Evolutionary conservation across 2,797 vertebrate genomes (phyloP).

Genomic region (Lepidocolaptes lacrymiger): DNA sequence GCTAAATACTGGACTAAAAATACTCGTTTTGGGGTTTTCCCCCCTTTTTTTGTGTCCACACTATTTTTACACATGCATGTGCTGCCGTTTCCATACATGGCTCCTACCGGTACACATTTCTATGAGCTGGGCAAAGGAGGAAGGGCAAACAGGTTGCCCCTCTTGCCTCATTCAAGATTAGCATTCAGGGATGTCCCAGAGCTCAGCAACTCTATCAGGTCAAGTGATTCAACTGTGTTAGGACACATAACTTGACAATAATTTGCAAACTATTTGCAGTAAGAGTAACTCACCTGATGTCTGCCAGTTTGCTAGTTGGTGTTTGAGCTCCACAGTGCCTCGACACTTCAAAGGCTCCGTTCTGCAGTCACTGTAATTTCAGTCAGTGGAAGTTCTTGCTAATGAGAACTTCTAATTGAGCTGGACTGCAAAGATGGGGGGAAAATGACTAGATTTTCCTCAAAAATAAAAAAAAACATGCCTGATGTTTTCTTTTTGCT

Average conservation of each 20-base stretch:
- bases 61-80: not conserved
- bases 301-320: not conserved
- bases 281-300: too few relatives aligned
- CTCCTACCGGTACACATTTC: not conserved
- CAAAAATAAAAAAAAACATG: too few relatives aligned
- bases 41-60: not conserved
- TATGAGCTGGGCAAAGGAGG: not conserved
- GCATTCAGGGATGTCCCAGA: not conserved
- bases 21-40: accelerated
- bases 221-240: not conserved
- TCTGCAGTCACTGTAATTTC: not conserved
- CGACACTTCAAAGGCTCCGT: not conserved
- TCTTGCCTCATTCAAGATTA: accelerated
- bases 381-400: not conserved
- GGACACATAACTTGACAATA: not conserved
- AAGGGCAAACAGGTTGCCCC: not conserved
- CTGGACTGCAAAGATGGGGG: not conserved
- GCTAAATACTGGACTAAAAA: not conserved
- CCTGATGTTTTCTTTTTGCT: not conserved
- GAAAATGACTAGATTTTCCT: not conserved
- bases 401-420: not conserved
- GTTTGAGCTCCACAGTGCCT: not conserved
- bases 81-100: not conserved
- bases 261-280: not conserved
- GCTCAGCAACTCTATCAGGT: not conserved